phyloP scores from a whole-genome alignment of 2,113 vertebrate species.

The Cryptoleucopteryx plumbea region DNA sequence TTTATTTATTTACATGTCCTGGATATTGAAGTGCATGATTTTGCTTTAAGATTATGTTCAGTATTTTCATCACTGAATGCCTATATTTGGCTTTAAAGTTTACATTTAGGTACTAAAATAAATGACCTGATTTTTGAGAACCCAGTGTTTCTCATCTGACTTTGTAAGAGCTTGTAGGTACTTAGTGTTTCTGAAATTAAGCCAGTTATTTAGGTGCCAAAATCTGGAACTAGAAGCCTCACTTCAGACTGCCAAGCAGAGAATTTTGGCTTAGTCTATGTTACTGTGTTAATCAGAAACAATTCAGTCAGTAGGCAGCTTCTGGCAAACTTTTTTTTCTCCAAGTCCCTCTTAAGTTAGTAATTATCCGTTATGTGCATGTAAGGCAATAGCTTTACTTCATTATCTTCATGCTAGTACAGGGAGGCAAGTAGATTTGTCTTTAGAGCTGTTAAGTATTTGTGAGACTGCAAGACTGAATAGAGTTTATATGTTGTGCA shows the following conservation, averaged over 20 bases:
- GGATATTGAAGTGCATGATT: not conserved
- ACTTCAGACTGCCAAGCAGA: not conserved
- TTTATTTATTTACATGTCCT: accelerated
- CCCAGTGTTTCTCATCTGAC: not conserved
- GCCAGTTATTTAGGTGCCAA: not conserved
- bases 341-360: not conserved
- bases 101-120: not conserved
- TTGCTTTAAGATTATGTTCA: not conserved
- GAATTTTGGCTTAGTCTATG: not conserved
- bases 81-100: not conserved
- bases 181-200: not conserved
- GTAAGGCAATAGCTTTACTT: not conserved
- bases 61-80: not conserved
- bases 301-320: not conserved
- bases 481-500: not conserved
- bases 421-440: not conserved
- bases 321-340: not conserved
- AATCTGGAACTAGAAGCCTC: not conserved
- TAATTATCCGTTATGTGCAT: not conserved
- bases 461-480: not conserved
- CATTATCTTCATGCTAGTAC: not conserved
- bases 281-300: not conserved
- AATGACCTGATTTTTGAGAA: constrained; percentile 16
- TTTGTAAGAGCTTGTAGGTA: not conserved
- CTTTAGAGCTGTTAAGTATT: not conserved